Evolutionary conservation across 2,888 invertebrate genomes (phyloP), one percentile per base, ranked within the genome.

Genomic region (Synergus gifuensis): DNA sequence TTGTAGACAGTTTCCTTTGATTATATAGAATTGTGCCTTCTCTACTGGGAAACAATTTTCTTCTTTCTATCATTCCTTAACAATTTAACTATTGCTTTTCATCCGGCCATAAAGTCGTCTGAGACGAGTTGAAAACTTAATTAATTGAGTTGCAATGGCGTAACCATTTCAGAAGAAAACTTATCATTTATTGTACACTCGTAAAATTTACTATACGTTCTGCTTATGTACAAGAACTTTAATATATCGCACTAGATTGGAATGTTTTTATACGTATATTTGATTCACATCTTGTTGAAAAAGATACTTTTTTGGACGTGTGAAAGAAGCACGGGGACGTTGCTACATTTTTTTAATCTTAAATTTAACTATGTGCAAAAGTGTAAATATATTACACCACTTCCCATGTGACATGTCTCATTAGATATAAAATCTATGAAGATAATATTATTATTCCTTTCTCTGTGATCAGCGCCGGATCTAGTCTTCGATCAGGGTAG

Each of bases 121-220:
- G 58, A 36, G 64, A 77, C 77, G 78, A 62, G 44, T 76, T 78
- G 69, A 82, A 86, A 86, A 86, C 85, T 86, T 83, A 86, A 76
- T 86, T 87, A 89, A 89, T 90, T 90, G 90, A 90, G 90, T 89
- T 90, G 90, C 85, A 90, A 88, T 89, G 90, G 89, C 88, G 83
- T 86, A 84, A 84, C 84, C 79, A 83, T 83, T 81, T 73, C 12
- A 14, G 54, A 54, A 73, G n/a, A 54, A 73, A 73, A 54, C 73
- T 73, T 73, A 73, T 73, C 11, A 73, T 49, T 73, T 73, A 73
- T 36, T 54, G 12, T n/a, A 66, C 42, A 7, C 42, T 11, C 18
- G 40, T 40, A 16, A 54, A 12, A 54, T 73, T 73, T 58, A 73
- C 54, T 54, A 16, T 40, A 36, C 54, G 49, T 36, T 36, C 54